These are phyloP conservation scores for Drosophila testacea DNA, from an alignment of 2,888 invertebrate genomes.

Conservation along the genomic window DNA sequence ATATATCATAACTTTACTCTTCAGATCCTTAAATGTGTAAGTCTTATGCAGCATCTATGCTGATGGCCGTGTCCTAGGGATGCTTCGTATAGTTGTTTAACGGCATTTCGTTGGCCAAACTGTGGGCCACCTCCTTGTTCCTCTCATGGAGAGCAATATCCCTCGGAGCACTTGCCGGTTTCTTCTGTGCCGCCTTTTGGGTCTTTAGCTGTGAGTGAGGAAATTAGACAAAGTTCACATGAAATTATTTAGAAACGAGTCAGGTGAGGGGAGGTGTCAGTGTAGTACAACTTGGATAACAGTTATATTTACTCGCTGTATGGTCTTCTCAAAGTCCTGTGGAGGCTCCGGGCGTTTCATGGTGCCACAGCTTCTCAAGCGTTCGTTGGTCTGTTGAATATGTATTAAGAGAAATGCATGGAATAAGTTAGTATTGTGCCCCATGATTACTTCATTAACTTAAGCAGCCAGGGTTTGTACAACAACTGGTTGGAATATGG, in stretches of 20 bases:
- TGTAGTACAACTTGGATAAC: neutral
- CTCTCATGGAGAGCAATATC: slow-evolving; percentile 83
- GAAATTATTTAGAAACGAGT: neutral
- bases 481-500: slow-evolving; percentile 12
- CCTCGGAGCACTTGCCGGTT: slow-evolving; percentile 75
- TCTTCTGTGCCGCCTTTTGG: slow-evolving; percentile 84
- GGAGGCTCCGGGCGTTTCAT: slow-evolving; percentile 84
- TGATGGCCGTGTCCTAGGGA: slow-evolving; percentile 81
- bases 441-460: slow-evolving; percentile 74
- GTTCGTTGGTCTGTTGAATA: slow-evolving; percentile 81
- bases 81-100: slow-evolving; percentile 84
- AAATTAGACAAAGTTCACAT: slow-evolving; percentile 8
- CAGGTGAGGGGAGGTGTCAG: neutral
- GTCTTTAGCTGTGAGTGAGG: slow-evolving; percentile 81
- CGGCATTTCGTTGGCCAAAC: slow-evolving; percentile 83
- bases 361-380: slow-evolving; percentile 83
- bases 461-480: slow-evolving; percentile 31
- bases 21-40: slow-evolving; percentile 10
- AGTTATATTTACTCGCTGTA: slow-evolving; percentile 84
- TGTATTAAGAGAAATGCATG: slow-evolving; percentile 35
- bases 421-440: slow-evolving; percentile 32
- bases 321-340: slow-evolving; percentile 85
- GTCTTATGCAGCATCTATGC: slow-evolving; percentile 66
- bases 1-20: neutral
- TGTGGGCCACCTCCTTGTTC: slow-evolving; percentile 82